Evolutionary conservation across 2,113 vertebrate genomes (phyloP), one percentile per base, ranked within the genome.

Genomic region (Myiopsitta monachus): DNA sequence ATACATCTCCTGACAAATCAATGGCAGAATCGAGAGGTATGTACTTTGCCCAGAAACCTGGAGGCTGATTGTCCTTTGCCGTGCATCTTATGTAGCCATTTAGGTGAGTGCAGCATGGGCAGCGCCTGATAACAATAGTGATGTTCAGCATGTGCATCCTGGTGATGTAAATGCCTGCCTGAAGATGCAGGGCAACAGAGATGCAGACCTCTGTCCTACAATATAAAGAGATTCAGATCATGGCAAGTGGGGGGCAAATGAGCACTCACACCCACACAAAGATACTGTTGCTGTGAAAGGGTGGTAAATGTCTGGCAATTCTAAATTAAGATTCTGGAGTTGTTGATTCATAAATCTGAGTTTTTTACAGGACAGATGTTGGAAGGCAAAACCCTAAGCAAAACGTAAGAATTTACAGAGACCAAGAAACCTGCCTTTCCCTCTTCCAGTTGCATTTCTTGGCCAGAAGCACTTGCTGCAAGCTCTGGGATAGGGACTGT

Each of bases 1-100:
- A 89, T 68, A 92, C 88, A 69, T 95, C 92, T 96, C 80, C 92
- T 92, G 73, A 93, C 57, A 97, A 95, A 96, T 96, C 93, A 93
- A 95, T 93, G 92, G 73, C 86, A 93, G 80, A 94, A 95, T 73
- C 0, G 41, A 95, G 88, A 95, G 75, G 73, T 70, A 73, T 49
- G 93, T 92, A 83, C 92, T 96, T 77, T 66, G n/a, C 73, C 69
- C 73, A 92, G 90, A 78, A 72, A 57, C 64, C 66, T 87, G 69
- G 62, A 73, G 80, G 38, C 62, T 96, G 94, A 91, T 91, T 96
- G 80, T 91, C 88, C 69, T 92, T 88, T 87, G 66, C 87, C 3
- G 11, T 63, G 78, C 75, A 88, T 82, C 82, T 96, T 57, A 44
- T 18, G 49, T 14, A 88, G 69, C 70, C 19, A 1, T 84, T 89